These are phyloP conservation scores for Brienomyrus longianalis DNA, from an alignment of 2,113 vertebrate species.

Conservation along the genomic window DNA sequence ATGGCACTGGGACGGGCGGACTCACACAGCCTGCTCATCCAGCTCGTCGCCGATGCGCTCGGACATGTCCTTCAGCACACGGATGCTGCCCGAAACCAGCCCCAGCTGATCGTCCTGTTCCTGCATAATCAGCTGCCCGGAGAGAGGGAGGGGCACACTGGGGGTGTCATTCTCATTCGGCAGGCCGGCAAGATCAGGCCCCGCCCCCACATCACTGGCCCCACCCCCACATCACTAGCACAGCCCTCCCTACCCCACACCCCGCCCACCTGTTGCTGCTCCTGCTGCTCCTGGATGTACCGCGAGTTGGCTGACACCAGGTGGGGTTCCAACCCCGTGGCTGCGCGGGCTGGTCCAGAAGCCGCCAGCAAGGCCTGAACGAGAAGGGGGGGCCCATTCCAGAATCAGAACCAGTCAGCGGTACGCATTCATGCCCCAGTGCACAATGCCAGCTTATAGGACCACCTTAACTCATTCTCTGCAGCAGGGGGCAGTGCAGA, in stretches of 20 bases:
- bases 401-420: neutral
- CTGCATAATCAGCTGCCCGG: conserved; percentile 66
- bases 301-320: conserved; percentile 59
- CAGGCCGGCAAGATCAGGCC: neutral
- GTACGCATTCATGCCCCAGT: neutral
- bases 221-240: neutral
- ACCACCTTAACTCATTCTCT: neutral
- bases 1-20: neutral
- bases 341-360: conserved; percentile 30
- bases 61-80: conserved; percentile 72
- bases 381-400: neutral
- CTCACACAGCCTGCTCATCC: conserved; percentile 70
- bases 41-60: conserved; percentile 68
- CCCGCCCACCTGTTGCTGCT: conserved; percentile 64
- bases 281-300: conserved; percentile 68
- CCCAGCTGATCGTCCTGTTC: conserved; percentile 74
- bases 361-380: conserved; percentile 50
- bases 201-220: neutral
- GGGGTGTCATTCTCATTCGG: neutral
- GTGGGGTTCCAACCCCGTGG: conserved; percentile 60
- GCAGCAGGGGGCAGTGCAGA: neutral
- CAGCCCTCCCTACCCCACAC: neutral
- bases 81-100: conserved; percentile 70
- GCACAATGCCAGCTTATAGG: neutral
- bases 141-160: neutral